Percentiles rank a stretch among this genome's conserved stretches.
Evolutionary conservation across 2,888 invertebrate genomes (phyloP).

Genomic region (Hemicrepidius hirtus): DNA sequence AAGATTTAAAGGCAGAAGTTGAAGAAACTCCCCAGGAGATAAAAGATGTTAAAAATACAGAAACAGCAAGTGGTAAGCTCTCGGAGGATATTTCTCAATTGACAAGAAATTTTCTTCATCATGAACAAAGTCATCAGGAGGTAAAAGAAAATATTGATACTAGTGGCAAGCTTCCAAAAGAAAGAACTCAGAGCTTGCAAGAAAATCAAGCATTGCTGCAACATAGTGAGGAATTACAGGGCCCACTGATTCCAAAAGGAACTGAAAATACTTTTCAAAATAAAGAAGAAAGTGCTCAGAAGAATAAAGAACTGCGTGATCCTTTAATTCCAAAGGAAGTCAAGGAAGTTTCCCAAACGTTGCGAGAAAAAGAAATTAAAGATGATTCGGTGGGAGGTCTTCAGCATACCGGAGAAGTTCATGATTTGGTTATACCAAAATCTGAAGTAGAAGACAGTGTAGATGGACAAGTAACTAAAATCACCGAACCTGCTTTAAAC

Average conservation of each 20-base stretch:
- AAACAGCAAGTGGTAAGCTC: too few relatives aligned
- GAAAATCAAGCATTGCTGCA: background rate
- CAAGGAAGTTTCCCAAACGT: background rate
- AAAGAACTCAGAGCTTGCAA: background rate
- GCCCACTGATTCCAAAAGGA: background rate
- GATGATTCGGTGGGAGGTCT: background rate
- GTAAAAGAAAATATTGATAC: background rate
- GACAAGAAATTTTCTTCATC: too few relatives aligned
- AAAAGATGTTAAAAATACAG: background rate
- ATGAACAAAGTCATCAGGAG: background rate
- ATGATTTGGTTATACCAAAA: too few relatives aligned
- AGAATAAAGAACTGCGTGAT: background rate
- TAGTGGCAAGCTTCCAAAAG: background rate
- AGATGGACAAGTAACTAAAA: background rate
- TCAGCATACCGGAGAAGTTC: conserved; percentile 11
- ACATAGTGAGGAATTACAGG: conserved; percentile 21
- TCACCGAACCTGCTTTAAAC: too few relatives aligned
- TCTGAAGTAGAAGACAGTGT: background rate
- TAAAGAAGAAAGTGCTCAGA: background rate
- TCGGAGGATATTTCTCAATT: too few relatives aligned
- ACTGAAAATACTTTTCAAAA: background rate
- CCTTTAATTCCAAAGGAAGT: background rate
- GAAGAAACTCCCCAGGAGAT: background rate
- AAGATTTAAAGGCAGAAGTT: too few relatives aligned
- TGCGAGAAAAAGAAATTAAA: background rate